Evolutionary conservation across 2,113 vertebrate species (phyloP).

Genomic region (Erinaceus europaeus): DNA sequence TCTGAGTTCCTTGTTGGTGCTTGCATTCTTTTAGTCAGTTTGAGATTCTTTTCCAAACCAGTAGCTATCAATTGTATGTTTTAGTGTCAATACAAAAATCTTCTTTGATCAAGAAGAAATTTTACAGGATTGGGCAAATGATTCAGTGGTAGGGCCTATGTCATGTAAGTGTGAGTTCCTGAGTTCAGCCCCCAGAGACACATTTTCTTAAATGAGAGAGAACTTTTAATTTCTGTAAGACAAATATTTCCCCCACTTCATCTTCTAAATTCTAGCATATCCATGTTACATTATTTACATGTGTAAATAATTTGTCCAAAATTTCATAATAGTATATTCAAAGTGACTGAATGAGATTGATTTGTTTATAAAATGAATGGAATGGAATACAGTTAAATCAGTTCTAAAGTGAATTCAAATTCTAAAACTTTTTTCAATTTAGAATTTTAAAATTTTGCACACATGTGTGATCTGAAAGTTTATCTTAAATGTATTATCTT

Average conservation of each 20-base stretch:
- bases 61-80: neutral
- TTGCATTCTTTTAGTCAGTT: neutral
- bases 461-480: neutral
- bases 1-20: neutral
- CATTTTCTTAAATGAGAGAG: too few relatives aligned
- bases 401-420: neutral
- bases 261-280: neutral
- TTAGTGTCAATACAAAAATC: constrained; percentile 2
- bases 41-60: neutral
- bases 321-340: neutral
- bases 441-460: neutral
- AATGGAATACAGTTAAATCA: neutral
- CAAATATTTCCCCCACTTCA: neutral
- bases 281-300: neutral
- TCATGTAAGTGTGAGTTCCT: too few relatives aligned
- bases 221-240: neutral
- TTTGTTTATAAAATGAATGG: neutral
- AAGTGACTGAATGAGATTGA: neutral
- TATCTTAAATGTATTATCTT: neutral
- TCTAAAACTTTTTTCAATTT: constrained; percentile 11
- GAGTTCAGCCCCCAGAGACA: too few relatives aligned
- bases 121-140: too few relatives aligned
- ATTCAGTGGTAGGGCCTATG: too few relatives aligned
- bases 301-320: neutral
- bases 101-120: neutral